phyloP scores from a whole-genome alignment of 2,888 invertebrate species.

The Caenorhabditis sp. region DNA sequence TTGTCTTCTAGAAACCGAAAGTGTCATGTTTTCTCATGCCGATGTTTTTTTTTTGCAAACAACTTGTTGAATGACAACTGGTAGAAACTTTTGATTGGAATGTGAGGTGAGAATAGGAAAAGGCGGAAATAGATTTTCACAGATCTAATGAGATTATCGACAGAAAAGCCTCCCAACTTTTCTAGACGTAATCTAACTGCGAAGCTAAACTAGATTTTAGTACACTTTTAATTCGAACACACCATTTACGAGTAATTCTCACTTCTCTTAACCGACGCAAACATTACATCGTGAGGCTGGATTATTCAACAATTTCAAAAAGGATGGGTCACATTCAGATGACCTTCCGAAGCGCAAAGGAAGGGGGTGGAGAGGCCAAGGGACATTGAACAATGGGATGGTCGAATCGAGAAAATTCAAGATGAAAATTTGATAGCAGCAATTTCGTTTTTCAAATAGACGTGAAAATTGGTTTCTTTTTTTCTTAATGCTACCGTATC shows the following conservation, averaged over 20 bases:
- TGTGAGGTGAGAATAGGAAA: conserved; percentile 1
- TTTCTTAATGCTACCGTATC: conserved; percentile 1
- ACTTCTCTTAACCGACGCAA: conserved; percentile 14
- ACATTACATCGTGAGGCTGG: conserved; percentile 46
- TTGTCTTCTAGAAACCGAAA: conserved; percentile 31
- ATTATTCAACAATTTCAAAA: conserved; percentile 53
- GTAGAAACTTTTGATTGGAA: conserved; percentile 15
- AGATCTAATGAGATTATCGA: conserved; percentile 44
- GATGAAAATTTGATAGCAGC: conserved; percentile 55
- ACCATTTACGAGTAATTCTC: conserved; percentile 11
- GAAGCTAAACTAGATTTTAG: conserved; percentile 24
- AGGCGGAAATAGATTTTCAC: conserved; percentile 31
- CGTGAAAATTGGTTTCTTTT: too few relatives aligned
- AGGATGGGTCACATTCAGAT: conserved; percentile 54
- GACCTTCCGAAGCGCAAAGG: conserved; percentile 52
- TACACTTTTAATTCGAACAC: conserved; percentile 12
- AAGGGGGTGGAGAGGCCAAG: conserved; percentile 17
- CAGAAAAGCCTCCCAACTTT: conserved; percentile 14
- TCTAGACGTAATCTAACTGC: conserved; percentile 10
- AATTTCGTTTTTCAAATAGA: conserved; percentile 1
- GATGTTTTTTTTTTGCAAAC: background rate
- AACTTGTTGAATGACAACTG: conserved; percentile 36
- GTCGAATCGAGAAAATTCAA: conserved; percentile 34
- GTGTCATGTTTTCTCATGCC: background rate
- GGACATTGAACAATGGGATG: conserved; percentile 56